phyloP scores from a whole-genome alignment of 2,888 invertebrate genomes.

The Orchesellides sinensis region DNA sequence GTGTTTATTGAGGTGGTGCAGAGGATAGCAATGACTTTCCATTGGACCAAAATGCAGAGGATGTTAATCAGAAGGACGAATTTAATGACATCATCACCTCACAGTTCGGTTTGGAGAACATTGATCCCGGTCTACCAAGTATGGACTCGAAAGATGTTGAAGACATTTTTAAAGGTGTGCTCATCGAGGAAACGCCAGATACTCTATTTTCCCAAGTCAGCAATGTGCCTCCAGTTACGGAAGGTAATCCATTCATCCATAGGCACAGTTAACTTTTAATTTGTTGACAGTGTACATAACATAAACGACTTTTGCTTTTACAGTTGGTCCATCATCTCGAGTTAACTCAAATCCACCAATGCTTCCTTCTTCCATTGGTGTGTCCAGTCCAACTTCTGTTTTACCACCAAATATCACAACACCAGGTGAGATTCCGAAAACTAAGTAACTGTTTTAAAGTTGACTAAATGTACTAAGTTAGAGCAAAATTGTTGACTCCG shows the following conservation, averaged over 20 bases:
- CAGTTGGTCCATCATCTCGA: slow-evolving; percentile 36
- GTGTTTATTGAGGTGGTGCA: slow-evolving; percentile 45
- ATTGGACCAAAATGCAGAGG: slow-evolving; percentile 64
- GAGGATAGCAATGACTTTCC: slow-evolving; percentile 68
- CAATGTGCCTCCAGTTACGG: slow-evolving; percentile 65
- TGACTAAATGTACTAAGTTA: background rate
- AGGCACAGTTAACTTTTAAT: background rate
- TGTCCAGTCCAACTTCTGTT: slow-evolving; percentile 52
- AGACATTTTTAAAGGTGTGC: slow-evolving; percentile 93
- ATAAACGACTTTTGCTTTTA: background rate
- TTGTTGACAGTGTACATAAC: background rate
- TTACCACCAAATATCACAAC: slow-evolving; percentile 43
- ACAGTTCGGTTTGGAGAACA: slow-evolving; percentile 86
- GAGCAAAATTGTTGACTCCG: background rate
- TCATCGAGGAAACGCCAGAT: slow-evolving; percentile 88
- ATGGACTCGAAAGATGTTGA: slow-evolving; percentile 95
- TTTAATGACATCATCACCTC: slow-evolving; percentile 82
- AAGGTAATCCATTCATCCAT: slow-evolving; percentile 15
- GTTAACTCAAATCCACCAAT: slow-evolving; percentile 40
- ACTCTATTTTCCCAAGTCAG: slow-evolving; percentile 81
- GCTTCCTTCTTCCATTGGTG: slow-evolving; percentile 49
- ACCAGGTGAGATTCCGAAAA: too few species aligned
- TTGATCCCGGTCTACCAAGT: slow-evolving; percentile 84
- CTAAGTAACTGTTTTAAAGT: slow-evolving; percentile 18
- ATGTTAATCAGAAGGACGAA: slow-evolving; percentile 83